Evolutionary conservation across 2,113 vertebrate genomes (phyloP), one percentile per base, ranked within the genome.

Genomic region (Herpailurus yagouaroundi): DNA sequence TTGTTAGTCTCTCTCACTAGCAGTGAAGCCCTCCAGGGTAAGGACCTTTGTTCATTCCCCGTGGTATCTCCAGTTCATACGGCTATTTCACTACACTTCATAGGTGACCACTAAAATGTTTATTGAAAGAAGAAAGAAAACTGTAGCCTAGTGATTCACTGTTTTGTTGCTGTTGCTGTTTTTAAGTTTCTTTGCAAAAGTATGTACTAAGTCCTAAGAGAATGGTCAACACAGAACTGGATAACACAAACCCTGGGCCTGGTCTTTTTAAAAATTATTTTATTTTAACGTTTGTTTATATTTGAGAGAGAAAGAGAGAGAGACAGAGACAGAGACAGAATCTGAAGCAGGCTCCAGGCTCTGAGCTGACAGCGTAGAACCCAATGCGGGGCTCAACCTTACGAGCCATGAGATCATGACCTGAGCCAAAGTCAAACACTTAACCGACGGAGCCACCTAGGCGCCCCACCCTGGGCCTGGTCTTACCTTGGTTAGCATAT

Each of bases 101-200:
- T 23, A 76, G 27, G 5, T 27, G 21, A 64, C 27, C n/a, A 92
- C 77, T 81, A 86, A 50, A 76, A 52, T 77, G 21, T 64, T 94
- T 86, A 89, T 11, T 68, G 60, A 82, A 94, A 63, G 33, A 71
- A 85, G 86, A 52, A 83, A 88, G 52, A 96, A 95, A 82, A 74
- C 9, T 60, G 10, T 3, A 79, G 27, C 1, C 69, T 84, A 27
- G 27, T 66, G 27, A 38, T 50, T 92, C 41, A 55, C 23, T 80
- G 7, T 71, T 69, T n/a, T 81, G 14, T 69, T 68, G 36, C 79
- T n/a, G 31, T n/a, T 84, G 31, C 73, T 76, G 48, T 31, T 93
- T 73, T 80, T 52, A 91, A 82, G 71, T 89, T 95, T 90, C 27
- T 87, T 89, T 74, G 3, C 68, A 93, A 83, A 74, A n/a, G 18